Conservation (phyloP, 1,140 invertebrate species). For the Cydia amplana region DNA sequence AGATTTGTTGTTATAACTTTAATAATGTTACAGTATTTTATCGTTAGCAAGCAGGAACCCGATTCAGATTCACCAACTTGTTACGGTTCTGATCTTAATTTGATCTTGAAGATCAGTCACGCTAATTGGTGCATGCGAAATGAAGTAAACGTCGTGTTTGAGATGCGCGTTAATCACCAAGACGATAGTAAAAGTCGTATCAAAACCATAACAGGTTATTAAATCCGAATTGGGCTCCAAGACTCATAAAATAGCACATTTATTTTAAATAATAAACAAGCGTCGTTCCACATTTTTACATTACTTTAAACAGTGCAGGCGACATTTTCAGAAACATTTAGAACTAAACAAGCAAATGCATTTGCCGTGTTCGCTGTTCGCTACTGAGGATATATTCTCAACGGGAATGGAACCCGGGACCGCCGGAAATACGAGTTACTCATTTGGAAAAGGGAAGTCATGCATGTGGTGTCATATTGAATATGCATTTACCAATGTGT, state of each 20-base stretch:
- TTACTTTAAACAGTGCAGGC: neutral
- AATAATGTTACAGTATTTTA: neutral
- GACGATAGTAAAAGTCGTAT: too few relatives aligned
- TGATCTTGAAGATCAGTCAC: too few relatives aligned
- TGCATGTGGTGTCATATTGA: neutral
- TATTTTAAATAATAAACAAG: neutral
- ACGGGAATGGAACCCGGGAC: neutral
- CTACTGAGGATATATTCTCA: neutral
- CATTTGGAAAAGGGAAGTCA: neutral
- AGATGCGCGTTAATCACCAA: too few relatives aligned
- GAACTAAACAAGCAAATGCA: neutral
- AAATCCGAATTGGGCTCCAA: too few relatives aligned
- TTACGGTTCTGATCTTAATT: too few relatives aligned
- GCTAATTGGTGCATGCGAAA: too few relatives aligned
- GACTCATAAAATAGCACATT: too few relatives aligned
- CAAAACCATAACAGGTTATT: too few relatives aligned
- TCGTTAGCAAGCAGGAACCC: neutral
- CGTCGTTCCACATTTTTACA: neutral
- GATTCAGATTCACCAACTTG: too few relatives aligned
- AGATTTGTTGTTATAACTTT: neutral
- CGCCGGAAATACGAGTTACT: neutral
- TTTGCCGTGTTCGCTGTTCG: constrained; percentile 1
- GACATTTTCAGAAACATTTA: neutral
- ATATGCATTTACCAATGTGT: too few relatives aligned
- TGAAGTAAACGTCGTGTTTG: too few relatives aligned